Conservation (phyloP, 2,113 vertebrate species). For the Probosciger aterrimus region DNA sequence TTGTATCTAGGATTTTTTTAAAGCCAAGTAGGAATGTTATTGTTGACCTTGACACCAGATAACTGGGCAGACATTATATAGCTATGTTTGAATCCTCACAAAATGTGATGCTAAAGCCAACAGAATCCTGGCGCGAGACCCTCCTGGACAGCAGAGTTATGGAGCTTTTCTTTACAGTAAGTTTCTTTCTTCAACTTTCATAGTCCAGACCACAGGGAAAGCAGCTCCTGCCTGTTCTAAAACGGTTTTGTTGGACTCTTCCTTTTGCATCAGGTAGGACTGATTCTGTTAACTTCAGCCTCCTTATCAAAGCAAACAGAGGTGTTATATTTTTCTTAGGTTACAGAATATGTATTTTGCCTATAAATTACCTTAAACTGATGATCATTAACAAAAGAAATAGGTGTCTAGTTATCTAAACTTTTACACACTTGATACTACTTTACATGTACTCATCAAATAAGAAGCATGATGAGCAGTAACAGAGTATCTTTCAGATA, state of each 20-base stretch:
- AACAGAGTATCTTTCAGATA: background rate
- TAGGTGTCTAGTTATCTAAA: background rate
- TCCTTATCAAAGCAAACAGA: background rate
- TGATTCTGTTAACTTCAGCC: conserved; percentile 27
- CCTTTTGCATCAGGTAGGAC: conserved; percentile 53
- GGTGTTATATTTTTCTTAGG: background rate
- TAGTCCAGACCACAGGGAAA: conserved; percentile 20
- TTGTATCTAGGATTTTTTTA: conserved; percentile 77
- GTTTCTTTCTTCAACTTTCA: conserved; percentile 66
- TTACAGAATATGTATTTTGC: background rate
- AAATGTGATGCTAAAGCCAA: conserved; percentile 97
- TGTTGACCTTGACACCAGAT: conserved; percentile 94
- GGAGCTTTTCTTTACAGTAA: conserved; percentile 99
- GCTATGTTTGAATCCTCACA: conserved; percentile 99
- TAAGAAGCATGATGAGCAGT: background rate
- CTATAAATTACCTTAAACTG: background rate
- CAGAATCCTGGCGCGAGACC: conserved; percentile 96
- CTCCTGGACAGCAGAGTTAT: conserved; percentile 97
- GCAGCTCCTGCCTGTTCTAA: conserved; percentile 29
- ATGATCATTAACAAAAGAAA: background rate
- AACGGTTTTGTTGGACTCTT: conserved; percentile 14
- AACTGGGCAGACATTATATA: conserved; percentile 99
- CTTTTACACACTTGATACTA: background rate
- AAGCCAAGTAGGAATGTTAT: conserved; percentile 82
- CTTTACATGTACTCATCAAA: background rate